Evolutionary conservation across 2,797 vertebrate species (phyloP).

Genomic region (Acridotheres tristis): DNA sequence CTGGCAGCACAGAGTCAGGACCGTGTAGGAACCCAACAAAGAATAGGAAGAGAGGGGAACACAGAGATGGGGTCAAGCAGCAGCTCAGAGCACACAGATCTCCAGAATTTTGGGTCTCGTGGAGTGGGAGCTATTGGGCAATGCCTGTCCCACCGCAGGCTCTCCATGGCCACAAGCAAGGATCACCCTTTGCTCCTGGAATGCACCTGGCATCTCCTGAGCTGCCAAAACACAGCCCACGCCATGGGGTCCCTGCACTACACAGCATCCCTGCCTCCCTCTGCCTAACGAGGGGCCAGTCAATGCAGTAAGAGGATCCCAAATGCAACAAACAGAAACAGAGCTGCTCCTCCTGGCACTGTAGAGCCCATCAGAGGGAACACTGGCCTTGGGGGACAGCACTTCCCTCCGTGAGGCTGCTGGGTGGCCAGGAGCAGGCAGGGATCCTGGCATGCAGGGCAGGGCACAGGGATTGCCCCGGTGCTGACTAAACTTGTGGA

Average conservation of each 20-base stretch:
- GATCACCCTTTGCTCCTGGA: not conserved
- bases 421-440: not conserved
- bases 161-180: not conserved
- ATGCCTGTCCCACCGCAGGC: not conserved
- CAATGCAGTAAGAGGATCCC: fast-evolving
- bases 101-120: fast-evolving
- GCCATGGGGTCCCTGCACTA: fast-evolving
- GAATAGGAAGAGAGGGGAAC: not conserved
- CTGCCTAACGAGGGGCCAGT: fast-evolving
- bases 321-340: fast-evolving
- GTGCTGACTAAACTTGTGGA: not conserved
- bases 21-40: fast-evolving
- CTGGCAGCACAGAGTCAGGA: fast-evolving
- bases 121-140: not conserved
- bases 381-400: too few species aligned
- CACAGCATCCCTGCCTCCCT: not conserved
- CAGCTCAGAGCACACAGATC: not conserved
- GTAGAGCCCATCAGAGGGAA: not conserved
- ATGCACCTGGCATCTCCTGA: not conserved
- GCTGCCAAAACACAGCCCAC: not conserved
- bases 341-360: not conserved
- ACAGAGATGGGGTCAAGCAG: not conserved
- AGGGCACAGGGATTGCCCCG: fast-evolving
- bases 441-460: not conserved
- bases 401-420: fast-evolving